Base-by-base conservation (phyloP, 37 sponge, comb jelly and placozoan genomes). In the Halisarca cf. caerulea region DNA sequence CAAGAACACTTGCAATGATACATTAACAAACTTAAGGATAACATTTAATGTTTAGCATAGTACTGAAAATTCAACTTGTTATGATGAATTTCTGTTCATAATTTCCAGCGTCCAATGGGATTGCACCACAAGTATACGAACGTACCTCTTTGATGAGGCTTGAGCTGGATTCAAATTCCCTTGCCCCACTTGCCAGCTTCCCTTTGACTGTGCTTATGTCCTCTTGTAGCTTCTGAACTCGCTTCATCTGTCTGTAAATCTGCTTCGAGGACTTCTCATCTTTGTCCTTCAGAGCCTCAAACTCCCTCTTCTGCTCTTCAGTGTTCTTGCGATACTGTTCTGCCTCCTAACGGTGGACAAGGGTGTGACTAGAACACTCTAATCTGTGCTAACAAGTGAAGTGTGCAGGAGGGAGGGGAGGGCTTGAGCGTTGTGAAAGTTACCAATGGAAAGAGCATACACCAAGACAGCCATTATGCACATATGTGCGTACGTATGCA, bases 171-270 rank as follows among this genome's bases (percentile, higher is more conserved):
- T 94, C 97, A 81, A 71, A 82, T 59, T 94, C 97, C 40, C 86
- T 86, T 17, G 97, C 79, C 39, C 86, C 95, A 39, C 85, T 75
- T 27, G 91, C 61, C 87, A 97, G 88, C 80, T 84, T 94, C 18
- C 86, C 84, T 66, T 86, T 97, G 54, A 94, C 82, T 20, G 70
- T 66, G 36, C 45, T 28, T 24, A 94, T 97, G 58, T 81, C 60
- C 41, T 85, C 91, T 88, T 94, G 96, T 23, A 95, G 66, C 58
- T 91, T 93, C 35, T 96, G 87, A 7, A 98, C 64, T 37, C 87
- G 92, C 55, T 95, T 98, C 95, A 94, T 96, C 84, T 98, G 99
- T 36, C 85, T 42, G 60, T 92, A 83, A 36, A 98, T 98, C 59
- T 94, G 86, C 41, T 78, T 78, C 1, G 97, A 88, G 44, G 87